Evolutionary conservation across 2,113 vertebrate genomes (phyloP).

Genomic region (Gymnocephalus cernua): DNA sequence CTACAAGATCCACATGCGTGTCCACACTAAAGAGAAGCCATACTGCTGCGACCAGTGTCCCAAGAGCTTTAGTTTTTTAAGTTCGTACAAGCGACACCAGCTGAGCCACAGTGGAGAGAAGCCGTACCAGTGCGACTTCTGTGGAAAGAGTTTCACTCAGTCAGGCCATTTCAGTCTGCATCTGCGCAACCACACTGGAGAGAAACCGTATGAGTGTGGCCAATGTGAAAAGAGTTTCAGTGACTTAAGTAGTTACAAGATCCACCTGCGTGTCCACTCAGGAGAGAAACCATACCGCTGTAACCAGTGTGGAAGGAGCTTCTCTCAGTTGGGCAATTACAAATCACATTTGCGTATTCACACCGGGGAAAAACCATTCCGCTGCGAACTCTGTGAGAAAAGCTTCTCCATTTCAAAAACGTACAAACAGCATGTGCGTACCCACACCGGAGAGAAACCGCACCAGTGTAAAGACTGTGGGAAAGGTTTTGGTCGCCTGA

Average conservation of each 20-base stretch:
- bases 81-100: constrained; percentile 58
- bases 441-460: constrained; percentile 50
- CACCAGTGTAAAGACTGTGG: constrained; percentile 50
- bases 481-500: constrained; percentile 41
- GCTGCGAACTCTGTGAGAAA: constrained; percentile 46
- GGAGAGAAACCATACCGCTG: constrained; percentile 57
- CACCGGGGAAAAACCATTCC: constrained; percentile 46
- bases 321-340: constrained; percentile 49
- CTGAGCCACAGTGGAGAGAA: constrained; percentile 60
- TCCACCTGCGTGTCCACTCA: constrained; percentile 51
- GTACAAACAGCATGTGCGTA: constrained; percentile 43
- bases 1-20: constrained; percentile 58
- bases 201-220: constrained; percentile 45
- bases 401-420: constrained; percentile 54
- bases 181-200: constrained; percentile 56
- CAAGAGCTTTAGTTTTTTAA: constrained; percentile 56
- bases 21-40: constrained; percentile 57
- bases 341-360: constrained; percentile 56
- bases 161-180: constrained; percentile 53
- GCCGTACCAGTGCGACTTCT: constrained; percentile 63
- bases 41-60: constrained; percentile 60
- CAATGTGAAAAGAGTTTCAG: constrained; percentile 49
- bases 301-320: constrained; percentile 49
- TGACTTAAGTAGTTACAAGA: constrained; percentile 42
- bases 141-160: constrained; percentile 60